phyloP scores from a whole-genome alignment of 2,888 invertebrate species.

The Harmothoe impar region DNA sequence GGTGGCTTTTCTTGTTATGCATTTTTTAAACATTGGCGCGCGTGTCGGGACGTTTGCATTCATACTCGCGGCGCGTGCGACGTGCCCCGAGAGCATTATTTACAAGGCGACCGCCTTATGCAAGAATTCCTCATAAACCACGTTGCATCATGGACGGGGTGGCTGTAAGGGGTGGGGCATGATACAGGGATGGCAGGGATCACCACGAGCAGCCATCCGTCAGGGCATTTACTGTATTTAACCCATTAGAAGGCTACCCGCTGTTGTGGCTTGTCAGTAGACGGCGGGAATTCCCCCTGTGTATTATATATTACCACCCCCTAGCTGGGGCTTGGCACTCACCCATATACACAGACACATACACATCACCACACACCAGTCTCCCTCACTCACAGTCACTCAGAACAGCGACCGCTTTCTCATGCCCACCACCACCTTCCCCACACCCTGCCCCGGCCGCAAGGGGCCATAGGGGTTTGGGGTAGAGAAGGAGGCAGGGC shows the following conservation, averaged over 20 bases:
- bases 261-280: not conserved
- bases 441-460: constrained; percentile 8
- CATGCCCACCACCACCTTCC: not conserved
- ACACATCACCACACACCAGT: not conserved
- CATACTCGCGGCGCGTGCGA: not conserved
- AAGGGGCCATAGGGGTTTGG: not conserved
- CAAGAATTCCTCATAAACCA: constrained; percentile 16
- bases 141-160: not conserved
- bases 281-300: constrained; percentile 40
- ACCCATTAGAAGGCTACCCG: not conserved
- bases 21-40: not conserved
- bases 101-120: not conserved
- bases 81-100: not conserved
- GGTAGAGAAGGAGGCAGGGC: not conserved
- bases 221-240: constrained; percentile 35
- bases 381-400: not conserved
- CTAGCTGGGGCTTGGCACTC: not conserved
- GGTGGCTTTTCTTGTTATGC: not conserved
- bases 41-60: constrained; percentile 9
- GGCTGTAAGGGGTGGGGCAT: not conserved
- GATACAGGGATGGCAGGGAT: not conserved
- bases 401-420: not conserved
- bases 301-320: not conserved
- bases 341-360: not conserved
- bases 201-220: not conserved